Evolutionary conservation across 2,888 invertebrate species (phyloP), one percentile per base, ranked within the genome.

Genomic region (Stramonita haemastoma): DNA sequence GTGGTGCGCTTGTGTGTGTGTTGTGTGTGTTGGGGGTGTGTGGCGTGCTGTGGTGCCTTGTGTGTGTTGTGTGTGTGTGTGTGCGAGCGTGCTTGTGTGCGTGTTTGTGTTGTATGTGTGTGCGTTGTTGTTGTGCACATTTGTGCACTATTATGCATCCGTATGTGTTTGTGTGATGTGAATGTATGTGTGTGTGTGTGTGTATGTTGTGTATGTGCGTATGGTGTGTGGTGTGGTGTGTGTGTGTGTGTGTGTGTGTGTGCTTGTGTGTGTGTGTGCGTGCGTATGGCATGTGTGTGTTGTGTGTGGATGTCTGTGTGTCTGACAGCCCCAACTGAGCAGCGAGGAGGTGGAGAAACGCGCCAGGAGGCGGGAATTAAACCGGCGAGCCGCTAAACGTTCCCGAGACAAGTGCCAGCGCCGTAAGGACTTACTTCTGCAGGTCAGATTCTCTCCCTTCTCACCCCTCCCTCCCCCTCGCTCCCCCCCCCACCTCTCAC

Each of bases 311-410:
- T 46, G 81, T 26, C 22, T 46, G 11, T 81, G 26, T 84, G 66
- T 88, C 60, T 84, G 73, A 36, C 57, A 89, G 85, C 88, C 89
- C 36, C 91, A 92, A 91, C 83, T 92, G 56, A 91, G 91, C 5
- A 86, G 89, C 29, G 90, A 91, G 56, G 92, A 92, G 85, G 56
- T 91, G 66, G 89, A 90, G 87, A 92, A 91, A 57, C 84, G 91
- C 13, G 87, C 86, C 19, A 83, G 91, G 19, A 73, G 92, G 46
- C 66, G 90, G 29, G 91, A 91, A 87, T 79, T 90, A 57, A 91
- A 94, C 90, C 91, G 93, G 60, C 88, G 92, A 66, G 94, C 94
- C 34, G 94, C 94, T 5, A 92, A 92, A 84, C 92, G 93, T 84
- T 94, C 93, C 79, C 87, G 94, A 19, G 91, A 92, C 36, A 94